phyloP scores from a whole-genome alignment of 2,888 invertebrate species.

The Tenthredo scrophulariae region DNA sequence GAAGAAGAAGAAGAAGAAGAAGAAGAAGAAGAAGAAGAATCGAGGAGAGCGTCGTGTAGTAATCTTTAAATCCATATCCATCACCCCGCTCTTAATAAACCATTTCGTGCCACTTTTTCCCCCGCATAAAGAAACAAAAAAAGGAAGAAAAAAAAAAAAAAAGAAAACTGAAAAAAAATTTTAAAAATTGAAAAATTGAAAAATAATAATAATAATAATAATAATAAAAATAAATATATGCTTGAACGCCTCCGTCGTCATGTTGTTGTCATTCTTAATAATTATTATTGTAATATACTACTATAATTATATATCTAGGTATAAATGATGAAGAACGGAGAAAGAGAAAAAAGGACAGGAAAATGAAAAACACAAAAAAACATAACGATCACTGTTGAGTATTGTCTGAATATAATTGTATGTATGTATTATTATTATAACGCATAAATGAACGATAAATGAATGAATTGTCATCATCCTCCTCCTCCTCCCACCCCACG shows the following conservation, averaged over 20 bases:
- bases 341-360: background rate
- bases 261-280: constrained; percentile 78
- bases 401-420: constrained; percentile 29
- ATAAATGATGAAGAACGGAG: constrained; percentile 60
- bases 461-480: constrained; percentile 54
- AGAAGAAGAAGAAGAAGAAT: background rate
- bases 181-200: background rate
- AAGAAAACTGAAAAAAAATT: background rate
- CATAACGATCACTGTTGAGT: constrained; percentile 34
- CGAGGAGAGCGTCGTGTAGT: background rate
- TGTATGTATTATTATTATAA: constrained; percentile 3
- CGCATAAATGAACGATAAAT: constrained; percentile 66
- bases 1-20: background rate
- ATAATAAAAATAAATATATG: constrained; percentile 61
- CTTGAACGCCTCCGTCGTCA: constrained; percentile 78
- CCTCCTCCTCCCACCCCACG: background rate
- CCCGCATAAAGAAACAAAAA: constrained; percentile 47
- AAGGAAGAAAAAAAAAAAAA: background rate
- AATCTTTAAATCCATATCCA: constrained; percentile 19
- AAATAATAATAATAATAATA: constrained; percentile 6
- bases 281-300: constrained; percentile 65
- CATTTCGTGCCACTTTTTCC: constrained; percentile 69
- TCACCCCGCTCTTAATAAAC: constrained; percentile 58
- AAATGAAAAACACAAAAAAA: background rate
- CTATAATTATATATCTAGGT: constrained; percentile 70